phyloP scores from a whole-genome alignment of 2,113 vertebrate species.

The Sinocyclocheilus maitianheensis region DNA sequence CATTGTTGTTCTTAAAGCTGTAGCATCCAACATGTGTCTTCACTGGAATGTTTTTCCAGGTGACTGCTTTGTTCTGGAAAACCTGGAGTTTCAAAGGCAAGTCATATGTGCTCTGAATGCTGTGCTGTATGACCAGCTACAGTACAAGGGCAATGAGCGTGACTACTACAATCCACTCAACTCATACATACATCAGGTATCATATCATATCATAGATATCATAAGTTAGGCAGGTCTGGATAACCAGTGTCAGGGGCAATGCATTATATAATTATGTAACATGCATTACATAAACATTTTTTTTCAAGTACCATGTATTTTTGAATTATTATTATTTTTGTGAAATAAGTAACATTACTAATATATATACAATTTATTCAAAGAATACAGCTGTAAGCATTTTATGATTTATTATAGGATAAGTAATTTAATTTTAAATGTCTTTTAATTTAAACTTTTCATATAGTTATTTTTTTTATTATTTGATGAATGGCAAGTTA shows the following conservation, averaged over 20 bases:
- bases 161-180: slow-evolving; percentile 98
- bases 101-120: slow-evolving; percentile 90
- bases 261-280: not conserved
- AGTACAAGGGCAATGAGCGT: slow-evolving; percentile 93
- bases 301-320: not conserved
- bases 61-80: slow-evolving; percentile 76
- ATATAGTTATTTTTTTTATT: not conserved
- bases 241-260: not conserved
- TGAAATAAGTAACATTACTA: not conserved
- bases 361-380: not conserved
- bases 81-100: slow-evolving; percentile 91
- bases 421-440: not conserved
- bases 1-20: not conserved
- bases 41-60: slow-evolving; percentile 60
- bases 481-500: not conserved
- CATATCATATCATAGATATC: not conserved
- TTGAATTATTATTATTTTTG: not conserved
- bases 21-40: not conserved
- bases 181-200: slow-evolving; percentile 95
- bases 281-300: not conserved
- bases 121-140: slow-evolving; percentile 91
- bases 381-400: not conserved
- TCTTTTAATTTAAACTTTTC: not conserved
- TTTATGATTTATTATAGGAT: not conserved
- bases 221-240: not conserved